phyloP scores from a whole-genome alignment of 2,113 vertebrate genomes.

The Pseudorhombus dupliciocellatus region DNA sequence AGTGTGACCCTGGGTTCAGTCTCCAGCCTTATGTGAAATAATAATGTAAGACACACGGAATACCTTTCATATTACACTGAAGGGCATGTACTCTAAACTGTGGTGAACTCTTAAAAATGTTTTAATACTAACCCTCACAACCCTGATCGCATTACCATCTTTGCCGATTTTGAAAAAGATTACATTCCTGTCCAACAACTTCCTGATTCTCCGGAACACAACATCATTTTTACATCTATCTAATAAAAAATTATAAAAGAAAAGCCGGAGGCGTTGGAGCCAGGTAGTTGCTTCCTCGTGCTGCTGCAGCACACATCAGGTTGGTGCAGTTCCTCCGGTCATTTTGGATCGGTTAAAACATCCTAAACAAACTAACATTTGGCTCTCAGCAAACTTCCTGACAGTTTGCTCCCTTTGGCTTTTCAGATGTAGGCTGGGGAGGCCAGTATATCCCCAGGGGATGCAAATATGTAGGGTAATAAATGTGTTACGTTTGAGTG shows the following conservation, averaged over 20 bases:
- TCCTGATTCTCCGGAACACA: neutral
- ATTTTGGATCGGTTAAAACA: neutral
- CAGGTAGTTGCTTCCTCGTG: neutral
- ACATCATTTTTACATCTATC: neutral
- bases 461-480: conserved; percentile 39
- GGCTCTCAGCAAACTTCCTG: neutral
- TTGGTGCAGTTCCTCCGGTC: conserved; percentile 40
- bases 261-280: neutral
- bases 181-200: neutral
- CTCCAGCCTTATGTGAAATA: neutral
- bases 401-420: conserved; percentile 36
- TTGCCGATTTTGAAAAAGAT: neutral
- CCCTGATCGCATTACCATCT: neutral
- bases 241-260: neutral
- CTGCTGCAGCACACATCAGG: conserved; percentile 17
- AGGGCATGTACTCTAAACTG: neutral
- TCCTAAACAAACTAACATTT: neutral
- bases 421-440: conserved; percentile 2
- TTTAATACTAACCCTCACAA: neutral
- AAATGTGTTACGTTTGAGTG: neutral
- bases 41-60: neutral
- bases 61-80: neutral
- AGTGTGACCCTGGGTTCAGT: neutral
- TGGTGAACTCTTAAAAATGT: neutral
- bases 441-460: conserved; percentile 44